Base-by-base conservation (phyloP, 2,113 vertebrate species). In the Gallinago media region DNA sequence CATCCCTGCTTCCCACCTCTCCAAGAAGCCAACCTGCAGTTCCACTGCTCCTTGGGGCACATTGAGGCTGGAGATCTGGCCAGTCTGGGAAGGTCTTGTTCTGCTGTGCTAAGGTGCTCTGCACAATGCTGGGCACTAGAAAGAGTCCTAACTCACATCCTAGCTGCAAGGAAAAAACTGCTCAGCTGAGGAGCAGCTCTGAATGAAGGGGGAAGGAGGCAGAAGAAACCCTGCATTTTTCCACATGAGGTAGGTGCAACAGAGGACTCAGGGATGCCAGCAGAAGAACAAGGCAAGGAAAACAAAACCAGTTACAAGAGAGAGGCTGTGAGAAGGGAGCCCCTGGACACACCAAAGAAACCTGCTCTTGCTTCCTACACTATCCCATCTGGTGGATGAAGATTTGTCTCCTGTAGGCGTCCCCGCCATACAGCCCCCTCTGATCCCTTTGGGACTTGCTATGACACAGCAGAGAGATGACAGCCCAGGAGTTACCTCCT, bases 211-310 rank as follows among this genome's bases (percentile, higher is more conserved):
- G 4, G 3, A 31, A 2, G 16, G 40, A 38, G 13, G 26, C 42
- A 70, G 4, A 75, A 67, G 14, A 83, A 86, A 50, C 7, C 4
- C 14, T 29, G 3, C 2, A 1, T 68, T 61, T 80, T 66, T 42
- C 34, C 23, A 88, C 29, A 76, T 6, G 20, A 8, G 12, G 15
- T 4, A 1, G 23, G 31, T 70, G 47, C 62, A 91, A 76, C 31
- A 66, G 38, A 59, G 4, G 11, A 65, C 31, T 36, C 1, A 0
- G 3, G 21, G 8, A 66, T 3, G 1, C 11, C 56, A 50, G 23
- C 26, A 85, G 40, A 83, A 25, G 36, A 84, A 56, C 15, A 36
- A 47, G 18, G 26, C n/a, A 79, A 79, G 16, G 32, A 68, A 92
- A 80, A 73, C 23, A 73, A 86, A 83, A 19, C 3, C 11, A 67